Percentiles rank a stretch among this genome's conserved stretches.
Evolutionary conservation across 1,140 invertebrate species (phyloP).

Genomic region (Drosophila mojavensis): DNA sequence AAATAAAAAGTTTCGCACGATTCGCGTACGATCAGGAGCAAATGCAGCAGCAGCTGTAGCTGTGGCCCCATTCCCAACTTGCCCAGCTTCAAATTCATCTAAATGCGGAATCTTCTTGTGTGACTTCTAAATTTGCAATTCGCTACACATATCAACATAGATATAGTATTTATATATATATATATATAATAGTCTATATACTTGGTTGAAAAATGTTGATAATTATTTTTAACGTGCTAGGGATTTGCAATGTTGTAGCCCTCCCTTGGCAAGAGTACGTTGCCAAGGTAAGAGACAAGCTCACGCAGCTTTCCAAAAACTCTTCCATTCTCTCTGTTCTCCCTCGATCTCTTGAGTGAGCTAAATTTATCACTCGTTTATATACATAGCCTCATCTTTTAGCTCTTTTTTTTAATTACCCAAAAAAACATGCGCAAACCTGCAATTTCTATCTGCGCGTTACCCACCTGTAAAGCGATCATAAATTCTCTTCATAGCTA

Average conservation of each 20-base stretch:
- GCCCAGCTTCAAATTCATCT: slow-evolving; percentile 71
- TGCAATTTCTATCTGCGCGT: slow-evolving; percentile 46
- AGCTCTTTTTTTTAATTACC: slow-evolving; percentile 39
- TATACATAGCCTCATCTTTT: background rate
- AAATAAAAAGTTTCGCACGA: slow-evolving; percentile 58
- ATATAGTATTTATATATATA: slow-evolving; percentile 4
- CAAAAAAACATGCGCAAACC: slow-evolving; percentile 72
- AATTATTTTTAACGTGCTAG: slow-evolving; percentile 82
- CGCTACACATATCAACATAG: background rate
- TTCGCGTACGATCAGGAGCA: slow-evolving; percentile 42
- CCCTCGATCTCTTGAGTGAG: slow-evolving; percentile 10
- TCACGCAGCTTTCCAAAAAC: slow-evolving; percentile 11
- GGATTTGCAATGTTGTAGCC: slow-evolving; percentile 67
- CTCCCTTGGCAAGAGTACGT: slow-evolving; percentile 8
- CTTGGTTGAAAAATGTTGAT: slow-evolving; percentile 67
- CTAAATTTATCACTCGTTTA: slow-evolving; percentile 18
- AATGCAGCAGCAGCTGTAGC: slow-evolving; percentile 45
- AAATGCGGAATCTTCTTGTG: slow-evolving; percentile 78
- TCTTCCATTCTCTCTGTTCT: background rate
- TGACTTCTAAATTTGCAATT: slow-evolving; percentile 65
- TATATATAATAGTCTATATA: background rate
- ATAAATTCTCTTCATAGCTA: slow-evolving; percentile 4
- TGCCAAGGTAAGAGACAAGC: slow-evolving; percentile 30
- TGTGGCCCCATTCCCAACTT: slow-evolving; percentile 54
- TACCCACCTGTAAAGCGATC: slow-evolving; percentile 56